These are phyloP conservation scores for Fragum whitleyi DNA, from an alignment of 2,888 invertebrate species.

Conservation along the genomic window DNA sequence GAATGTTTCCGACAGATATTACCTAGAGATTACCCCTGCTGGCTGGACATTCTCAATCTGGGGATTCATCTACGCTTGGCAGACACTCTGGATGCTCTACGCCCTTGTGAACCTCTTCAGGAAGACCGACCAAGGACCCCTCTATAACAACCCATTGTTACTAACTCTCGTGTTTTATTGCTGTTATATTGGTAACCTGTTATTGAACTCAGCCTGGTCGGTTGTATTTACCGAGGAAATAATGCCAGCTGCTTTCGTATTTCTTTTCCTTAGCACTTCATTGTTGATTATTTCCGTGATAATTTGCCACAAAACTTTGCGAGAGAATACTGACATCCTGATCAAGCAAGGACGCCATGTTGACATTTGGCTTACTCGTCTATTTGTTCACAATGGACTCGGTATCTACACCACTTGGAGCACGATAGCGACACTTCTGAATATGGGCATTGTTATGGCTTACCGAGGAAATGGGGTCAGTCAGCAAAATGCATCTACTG, in stretches of 20 bases:
- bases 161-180: slow-evolving; percentile 71
- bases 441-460: slow-evolving; percentile 76
- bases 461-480: slow-evolving; percentile 61
- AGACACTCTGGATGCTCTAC: slow-evolving; percentile 75
- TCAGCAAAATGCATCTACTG: slow-evolving; percentile 66
- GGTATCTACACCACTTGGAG: slow-evolving; percentile 81
- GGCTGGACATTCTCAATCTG: slow-evolving; percentile 77
- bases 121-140: slow-evolving; percentile 62
- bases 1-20: slow-evolving; percentile 70
- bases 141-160: slow-evolving; percentile 73
- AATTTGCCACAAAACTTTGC: neutral
- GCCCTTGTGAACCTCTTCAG: slow-evolving; percentile 73
- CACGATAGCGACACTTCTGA: slow-evolving; percentile 79
- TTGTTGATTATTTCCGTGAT: slow-evolving; percentile 66
- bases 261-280: slow-evolving; percentile 72
- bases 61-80: slow-evolving; percentile 78
- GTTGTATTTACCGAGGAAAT: slow-evolving; percentile 71
- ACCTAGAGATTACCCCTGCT: slow-evolving; percentile 75
- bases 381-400: slow-evolving; percentile 81
- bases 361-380: slow-evolving; percentile 78
- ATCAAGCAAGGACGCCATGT: slow-evolving; percentile 55
- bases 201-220: slow-evolving; percentile 79
- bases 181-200: slow-evolving; percentile 70
- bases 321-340: neutral
- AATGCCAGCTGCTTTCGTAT: slow-evolving; percentile 61